A percentile compares a stretch with the other conserved stretches of the same genome.
Conservation (phyloP, 2,113 vertebrate genomes). For the Puffinus mauretanicus region DNA sequence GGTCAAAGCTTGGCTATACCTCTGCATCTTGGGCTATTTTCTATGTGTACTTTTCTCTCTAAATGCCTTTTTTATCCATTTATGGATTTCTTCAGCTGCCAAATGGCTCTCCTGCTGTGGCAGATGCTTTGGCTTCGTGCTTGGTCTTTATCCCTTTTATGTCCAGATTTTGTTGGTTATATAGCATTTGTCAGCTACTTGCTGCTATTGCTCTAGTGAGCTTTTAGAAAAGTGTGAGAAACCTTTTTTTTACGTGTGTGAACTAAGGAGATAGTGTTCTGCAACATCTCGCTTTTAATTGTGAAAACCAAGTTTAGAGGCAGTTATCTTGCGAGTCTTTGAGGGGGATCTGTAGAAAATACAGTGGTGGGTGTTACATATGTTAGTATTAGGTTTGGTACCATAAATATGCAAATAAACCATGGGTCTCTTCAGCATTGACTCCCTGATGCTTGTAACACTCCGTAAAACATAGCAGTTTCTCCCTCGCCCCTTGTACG, state of each 20-base stretch:
- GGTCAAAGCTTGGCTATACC: neutral
- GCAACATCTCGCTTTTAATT: neutral
- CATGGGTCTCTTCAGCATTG: neutral
- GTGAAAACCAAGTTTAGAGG: neutral
- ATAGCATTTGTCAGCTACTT: neutral
- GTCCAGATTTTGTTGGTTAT: neutral
- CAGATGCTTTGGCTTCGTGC: neutral
- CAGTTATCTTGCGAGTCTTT: neutral
- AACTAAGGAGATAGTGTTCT: neutral
- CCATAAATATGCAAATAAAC: neutral
- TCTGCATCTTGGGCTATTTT: neutral
- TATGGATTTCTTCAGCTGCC: constrained; percentile 3
- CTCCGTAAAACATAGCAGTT: neutral
- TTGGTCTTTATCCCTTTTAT: neutral
- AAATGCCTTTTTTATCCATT: neutral
- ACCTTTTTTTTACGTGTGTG: neutral
- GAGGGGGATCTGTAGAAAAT: neutral
- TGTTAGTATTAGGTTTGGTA: neutral
- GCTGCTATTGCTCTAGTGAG: neutral
- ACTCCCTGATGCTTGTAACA: neutral
- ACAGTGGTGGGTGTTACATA: neutral
- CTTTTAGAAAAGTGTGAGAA: neutral
- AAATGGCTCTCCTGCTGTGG: constrained; percentile 1
- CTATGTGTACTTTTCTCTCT: neutral
- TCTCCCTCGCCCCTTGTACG: neutral